Percentiles rank a stretch among this genome's conserved stretches.
Evolutionary conservation across 2,113 vertebrate genomes (phyloP).

Genomic region (Sciurus niger): DNA sequence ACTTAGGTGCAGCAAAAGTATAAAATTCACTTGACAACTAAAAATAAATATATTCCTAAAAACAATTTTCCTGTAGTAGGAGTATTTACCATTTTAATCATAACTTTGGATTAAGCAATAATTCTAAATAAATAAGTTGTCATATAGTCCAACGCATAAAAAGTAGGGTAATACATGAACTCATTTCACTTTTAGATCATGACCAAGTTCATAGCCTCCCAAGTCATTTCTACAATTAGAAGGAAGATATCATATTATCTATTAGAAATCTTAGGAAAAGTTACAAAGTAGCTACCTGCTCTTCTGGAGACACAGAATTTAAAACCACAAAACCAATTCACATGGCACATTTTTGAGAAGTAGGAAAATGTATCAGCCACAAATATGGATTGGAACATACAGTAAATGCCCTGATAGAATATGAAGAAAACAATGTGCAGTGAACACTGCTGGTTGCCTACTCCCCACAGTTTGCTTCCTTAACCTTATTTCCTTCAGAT

Average conservation of each 20-base stretch:
- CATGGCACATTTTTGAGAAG: not conserved
- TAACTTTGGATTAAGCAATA: not conserved
- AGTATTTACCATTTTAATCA: constrained; percentile 4
- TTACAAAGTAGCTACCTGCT: not conserved
- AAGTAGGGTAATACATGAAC: not conserved
- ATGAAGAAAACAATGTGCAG: not conserved
- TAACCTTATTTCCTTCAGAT: not conserved
- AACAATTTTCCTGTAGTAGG: not conserved
- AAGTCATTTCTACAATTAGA: not conserved
- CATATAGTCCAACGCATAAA: constrained; percentile 1
- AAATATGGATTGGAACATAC: not conserved
- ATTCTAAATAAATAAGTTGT: not conserved
- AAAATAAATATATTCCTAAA: not conserved
- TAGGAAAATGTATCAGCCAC: not conserved
- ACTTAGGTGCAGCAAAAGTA: not conserved
- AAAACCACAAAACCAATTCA: not conserved
- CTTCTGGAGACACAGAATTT: not conserved
- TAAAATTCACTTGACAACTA: not conserved
- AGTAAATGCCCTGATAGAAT: not conserved
- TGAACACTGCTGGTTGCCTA: not conserved
- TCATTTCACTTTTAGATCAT: not conserved
- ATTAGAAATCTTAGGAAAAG: not conserved
- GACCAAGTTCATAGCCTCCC: not conserved
- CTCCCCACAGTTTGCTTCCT: not conserved
- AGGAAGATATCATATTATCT: not conserved